A percentile compares a stretch with the other conserved stretches of the same genome.
These are phyloP conservation scores for Sthenelais limicola DNA, from an alignment of 2,888 invertebrate genomes.

Conservation along the genomic window DNA sequence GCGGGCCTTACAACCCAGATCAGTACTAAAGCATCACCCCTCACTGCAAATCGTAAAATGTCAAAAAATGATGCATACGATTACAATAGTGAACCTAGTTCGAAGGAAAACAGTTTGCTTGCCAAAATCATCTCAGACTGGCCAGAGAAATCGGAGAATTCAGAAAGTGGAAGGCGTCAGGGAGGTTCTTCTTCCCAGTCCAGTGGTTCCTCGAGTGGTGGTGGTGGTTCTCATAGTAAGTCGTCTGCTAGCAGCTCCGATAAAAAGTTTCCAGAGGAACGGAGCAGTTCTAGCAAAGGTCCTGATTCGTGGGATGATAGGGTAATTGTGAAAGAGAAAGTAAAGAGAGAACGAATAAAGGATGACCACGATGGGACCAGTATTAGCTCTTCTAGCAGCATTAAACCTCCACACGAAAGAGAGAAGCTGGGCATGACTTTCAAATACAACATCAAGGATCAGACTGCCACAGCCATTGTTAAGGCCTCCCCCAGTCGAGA, in stretches of 20 bases:
- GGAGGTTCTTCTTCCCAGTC: neutral
- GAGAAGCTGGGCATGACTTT: constrained; percentile 44
- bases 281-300: too few relatives aligned
- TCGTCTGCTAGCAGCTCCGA: constrained; percentile 4
- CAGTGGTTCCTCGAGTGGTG: neutral
- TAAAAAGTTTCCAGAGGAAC: constrained; percentile 31
- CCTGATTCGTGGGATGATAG: constrained; percentile 36
- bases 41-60: constrained; percentile 5
- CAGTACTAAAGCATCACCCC: constrained; percentile 6
- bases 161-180: neutral
- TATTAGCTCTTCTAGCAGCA: too few relatives aligned
- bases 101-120: neutral
- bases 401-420: neutral
- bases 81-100: constrained; percentile 15
- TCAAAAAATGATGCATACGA: constrained; percentile 33
- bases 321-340: constrained; percentile 37
- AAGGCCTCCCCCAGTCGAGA: constrained; percentile 9
- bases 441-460: constrained; percentile 46
- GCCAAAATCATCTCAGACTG: constrained; percentile 31
- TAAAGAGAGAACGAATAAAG: constrained; percentile 24
- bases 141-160: constrained; percentile 18
- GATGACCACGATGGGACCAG: constrained; percentile 26
- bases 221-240: constrained; percentile 10
- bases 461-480: constrained; percentile 29
- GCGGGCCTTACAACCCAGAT: too few relatives aligned